phyloP scores from a whole-genome alignment of 53 echinoderm and acorn worm species.

The Paelopatides confundens region DNA sequence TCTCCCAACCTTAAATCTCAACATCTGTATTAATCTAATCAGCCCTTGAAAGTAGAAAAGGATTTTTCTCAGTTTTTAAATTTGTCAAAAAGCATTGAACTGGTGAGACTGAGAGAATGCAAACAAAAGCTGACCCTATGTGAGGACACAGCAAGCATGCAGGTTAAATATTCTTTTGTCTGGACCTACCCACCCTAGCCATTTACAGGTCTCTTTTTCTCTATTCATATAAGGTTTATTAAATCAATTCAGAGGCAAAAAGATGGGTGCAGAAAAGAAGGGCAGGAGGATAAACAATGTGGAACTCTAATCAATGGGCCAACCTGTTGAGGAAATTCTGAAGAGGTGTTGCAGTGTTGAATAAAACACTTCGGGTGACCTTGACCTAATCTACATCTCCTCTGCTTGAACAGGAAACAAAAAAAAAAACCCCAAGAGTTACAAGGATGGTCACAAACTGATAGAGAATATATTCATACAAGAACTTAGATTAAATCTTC shows the following conservation, averaged over 20 bases:
- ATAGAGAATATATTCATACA: too few relatives aligned
- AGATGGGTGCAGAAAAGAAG: neutral
- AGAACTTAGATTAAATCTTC: too few relatives aligned
- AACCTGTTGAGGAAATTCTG: slow-evolving; percentile 12
- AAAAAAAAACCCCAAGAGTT: too few relatives aligned
- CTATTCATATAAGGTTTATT: neutral
- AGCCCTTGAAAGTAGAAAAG: slow-evolving; percentile 23
- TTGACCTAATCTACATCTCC: slow-evolving; percentile 16
- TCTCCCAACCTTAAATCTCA: neutral
- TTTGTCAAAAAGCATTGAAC: slow-evolving; percentile 11
- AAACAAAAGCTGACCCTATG: slow-evolving; percentile 33
- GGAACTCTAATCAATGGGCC: neutral
- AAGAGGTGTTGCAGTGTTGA: slow-evolving; percentile 2
- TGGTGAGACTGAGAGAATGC: neutral
- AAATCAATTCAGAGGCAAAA: slow-evolving; percentile 26
- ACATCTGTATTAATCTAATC: slow-evolving; percentile 7
- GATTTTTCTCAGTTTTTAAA: slow-evolving; percentile 12
- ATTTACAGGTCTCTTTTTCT: neutral
- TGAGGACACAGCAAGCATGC: slow-evolving; percentile 25
- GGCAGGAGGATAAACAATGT: slow-evolving; percentile 23
- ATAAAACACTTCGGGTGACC: neutral
- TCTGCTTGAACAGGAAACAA: neutral
- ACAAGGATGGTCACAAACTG: too few relatives aligned
- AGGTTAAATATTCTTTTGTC: slow-evolving; percentile 17
- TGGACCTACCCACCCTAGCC: slow-evolving; percentile 37